A percentile compares a stretch with the other conserved stretches of the same genome.
These are phyloP conservation scores for Timema cristinae DNA, from an alignment of 2,888 invertebrate genomes.

Conservation along the genomic window DNA sequence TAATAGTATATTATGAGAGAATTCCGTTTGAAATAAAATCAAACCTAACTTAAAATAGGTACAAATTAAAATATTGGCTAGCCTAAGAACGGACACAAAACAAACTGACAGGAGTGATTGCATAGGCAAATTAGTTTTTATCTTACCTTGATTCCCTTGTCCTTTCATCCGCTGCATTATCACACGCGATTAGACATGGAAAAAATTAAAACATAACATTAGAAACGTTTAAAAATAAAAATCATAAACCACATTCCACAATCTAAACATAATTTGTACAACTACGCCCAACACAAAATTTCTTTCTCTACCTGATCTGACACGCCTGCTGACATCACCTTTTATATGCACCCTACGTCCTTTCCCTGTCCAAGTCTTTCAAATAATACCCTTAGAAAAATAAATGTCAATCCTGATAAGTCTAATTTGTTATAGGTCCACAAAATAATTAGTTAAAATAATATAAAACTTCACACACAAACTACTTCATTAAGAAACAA, in stretches of 20 bases:
- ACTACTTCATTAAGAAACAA: conserved; percentile 32
- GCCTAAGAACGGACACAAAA: neutral
- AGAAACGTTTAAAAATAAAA: neutral
- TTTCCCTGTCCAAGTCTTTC: conserved; percentile 29
- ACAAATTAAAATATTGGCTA: neutral
- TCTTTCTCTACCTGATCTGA: conserved; percentile 73
- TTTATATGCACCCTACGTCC: conserved; percentile 32
- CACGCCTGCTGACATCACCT: conserved; percentile 81
- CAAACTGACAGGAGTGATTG: neutral
- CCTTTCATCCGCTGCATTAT: conserved; percentile 74
- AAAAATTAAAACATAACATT: conserved; percentile 24
- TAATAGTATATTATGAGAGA: too few relatives aligned
- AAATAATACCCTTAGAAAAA: conserved; percentile 28
- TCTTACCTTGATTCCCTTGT: conserved; percentile 76
- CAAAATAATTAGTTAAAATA: conserved; percentile 32
- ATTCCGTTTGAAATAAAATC: too few relatives aligned
- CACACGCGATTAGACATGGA: conserved; percentile 40
- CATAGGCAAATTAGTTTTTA: conserved; percentile 41
- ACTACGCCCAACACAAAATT: conserved; percentile 36
- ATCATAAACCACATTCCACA: conserved; percentile 31
- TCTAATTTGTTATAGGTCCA: conserved; percentile 28
- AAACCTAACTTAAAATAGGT: too few relatives aligned
- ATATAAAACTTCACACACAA: conserved; percentile 32
- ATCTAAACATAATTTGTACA: conserved; percentile 32
- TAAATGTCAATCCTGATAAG: conserved; percentile 25